These are phyloP conservation scores for Limnodromus scolopaceus DNA, from an alignment of 2,797 vertebrate species.

Conservation along the genomic window DNA sequence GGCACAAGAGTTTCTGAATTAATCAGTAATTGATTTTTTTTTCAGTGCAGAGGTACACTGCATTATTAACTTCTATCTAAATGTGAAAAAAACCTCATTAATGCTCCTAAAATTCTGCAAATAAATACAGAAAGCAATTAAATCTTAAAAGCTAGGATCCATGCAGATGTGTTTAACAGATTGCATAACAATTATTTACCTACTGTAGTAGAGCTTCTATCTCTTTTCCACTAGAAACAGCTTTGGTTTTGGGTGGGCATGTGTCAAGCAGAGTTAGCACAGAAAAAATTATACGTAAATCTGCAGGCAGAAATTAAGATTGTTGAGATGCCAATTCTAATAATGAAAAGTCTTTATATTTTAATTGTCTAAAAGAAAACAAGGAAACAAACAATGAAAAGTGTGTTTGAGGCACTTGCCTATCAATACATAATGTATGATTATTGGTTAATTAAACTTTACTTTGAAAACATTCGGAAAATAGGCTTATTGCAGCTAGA, in stretches of 20 bases:
- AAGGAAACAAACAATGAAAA: neutral
- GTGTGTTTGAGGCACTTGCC: neutral
- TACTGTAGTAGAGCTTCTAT: neutral
- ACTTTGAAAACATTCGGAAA: neutral
- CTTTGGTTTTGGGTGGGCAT: neutral
- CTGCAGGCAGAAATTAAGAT: neutral
- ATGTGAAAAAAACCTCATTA: neutral
- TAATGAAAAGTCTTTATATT: neutral
- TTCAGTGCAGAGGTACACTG: neutral
- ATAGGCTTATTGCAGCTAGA: neutral
- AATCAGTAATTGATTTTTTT: neutral
- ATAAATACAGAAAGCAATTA: neutral
- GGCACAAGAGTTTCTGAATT: neutral
- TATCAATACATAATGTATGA: neutral
- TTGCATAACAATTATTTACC: neutral
- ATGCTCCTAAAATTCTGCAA: neutral
- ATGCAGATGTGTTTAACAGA: neutral
- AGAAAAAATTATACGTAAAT: neutral
- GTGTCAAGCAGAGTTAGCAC: neutral
- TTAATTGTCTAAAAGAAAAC: neutral
- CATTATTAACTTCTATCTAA: neutral
- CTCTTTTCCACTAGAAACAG: neutral
- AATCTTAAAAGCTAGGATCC: neutral
- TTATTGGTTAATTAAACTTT: neutral
- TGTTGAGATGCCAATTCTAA: neutral